Percentiles rank a stretch among this genome's conserved stretches.
Conservation (phyloP, 1,140 invertebrate species). For the Colletes latitarsis region DNA sequence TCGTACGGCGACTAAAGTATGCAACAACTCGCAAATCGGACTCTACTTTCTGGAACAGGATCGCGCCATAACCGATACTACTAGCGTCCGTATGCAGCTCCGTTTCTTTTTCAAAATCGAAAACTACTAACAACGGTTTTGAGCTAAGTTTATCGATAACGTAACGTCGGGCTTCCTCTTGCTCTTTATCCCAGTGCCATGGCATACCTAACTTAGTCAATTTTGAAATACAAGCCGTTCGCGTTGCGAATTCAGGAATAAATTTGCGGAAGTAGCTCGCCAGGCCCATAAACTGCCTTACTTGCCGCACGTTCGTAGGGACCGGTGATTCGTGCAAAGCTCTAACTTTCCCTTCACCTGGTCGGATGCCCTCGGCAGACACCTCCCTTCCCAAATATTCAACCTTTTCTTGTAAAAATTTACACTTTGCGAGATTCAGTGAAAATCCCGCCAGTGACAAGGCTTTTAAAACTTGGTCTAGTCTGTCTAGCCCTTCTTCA, state of each 20-base stretch:
- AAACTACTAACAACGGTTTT: not conserved
- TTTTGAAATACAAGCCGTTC: not conserved
- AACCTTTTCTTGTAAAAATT: not conserved
- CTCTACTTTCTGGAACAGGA: not conserved
- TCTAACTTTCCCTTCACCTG: not conserved
- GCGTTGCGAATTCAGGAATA: not conserved
- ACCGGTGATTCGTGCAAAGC: not conserved
- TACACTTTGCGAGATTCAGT: not conserved
- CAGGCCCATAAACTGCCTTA: constrained; percentile 10
- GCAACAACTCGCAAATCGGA: not conserved
- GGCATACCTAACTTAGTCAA: not conserved
- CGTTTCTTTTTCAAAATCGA: not conserved
- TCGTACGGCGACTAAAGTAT: not conserved
- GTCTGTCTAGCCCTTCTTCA: not conserved
- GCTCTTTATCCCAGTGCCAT: not conserved
- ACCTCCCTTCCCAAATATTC: constrained; percentile 6
- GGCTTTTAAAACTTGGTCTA: not conserved
- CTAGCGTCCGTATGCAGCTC: constrained; percentile 2
- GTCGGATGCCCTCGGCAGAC: not conserved
- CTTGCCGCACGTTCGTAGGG: not conserved
- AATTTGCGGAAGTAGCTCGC: constrained; percentile 13
- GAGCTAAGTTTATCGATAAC: not conserved
- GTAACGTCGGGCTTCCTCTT: not conserved
- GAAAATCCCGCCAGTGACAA: not conserved
- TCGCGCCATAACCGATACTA: not conserved